phyloP scores from a whole-genome alignment of 2,113 vertebrate species.

The Ranitomeya variabilis region DNA sequence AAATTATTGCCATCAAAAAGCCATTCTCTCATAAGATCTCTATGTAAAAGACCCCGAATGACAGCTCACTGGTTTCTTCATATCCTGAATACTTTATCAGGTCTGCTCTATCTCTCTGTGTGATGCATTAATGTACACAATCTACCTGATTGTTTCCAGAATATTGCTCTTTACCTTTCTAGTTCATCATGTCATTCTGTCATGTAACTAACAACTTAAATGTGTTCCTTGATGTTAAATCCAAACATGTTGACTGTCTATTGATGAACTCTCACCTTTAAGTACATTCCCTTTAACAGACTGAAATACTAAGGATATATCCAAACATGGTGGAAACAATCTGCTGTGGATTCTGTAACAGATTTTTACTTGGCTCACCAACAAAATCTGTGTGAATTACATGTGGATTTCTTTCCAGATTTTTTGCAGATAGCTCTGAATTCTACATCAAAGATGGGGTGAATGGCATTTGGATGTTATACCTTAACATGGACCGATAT shows the following conservation, averaged over 20 bases:
- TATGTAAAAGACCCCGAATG: neutral
- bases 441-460: too few species aligned
- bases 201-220: constrained; percentile 13
- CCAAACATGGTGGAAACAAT: too few species aligned
- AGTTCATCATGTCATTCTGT: constrained; percentile 10
- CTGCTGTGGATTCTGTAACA: too few species aligned
- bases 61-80: neutral
- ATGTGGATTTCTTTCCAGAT: too few species aligned
- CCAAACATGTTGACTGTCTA: neutral
- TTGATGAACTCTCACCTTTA: neutral
- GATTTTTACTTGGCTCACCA: too few species aligned
- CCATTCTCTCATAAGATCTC: neutral
- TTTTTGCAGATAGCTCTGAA: too few species aligned
- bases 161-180: neutral
- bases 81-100: neutral
- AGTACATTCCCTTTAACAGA: neutral
- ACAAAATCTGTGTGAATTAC: too few species aligned
- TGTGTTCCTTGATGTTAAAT: constrained; percentile 13
- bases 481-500: too few species aligned
- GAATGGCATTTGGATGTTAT: too few species aligned
- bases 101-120: neutral
- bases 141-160: constrained; percentile 21
- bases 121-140: constrained; percentile 6
- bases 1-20: neutral
- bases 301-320: neutral